phyloP scores from a whole-genome alignment of 2,113 vertebrate species.

The Melanocharis versteri region DNA sequence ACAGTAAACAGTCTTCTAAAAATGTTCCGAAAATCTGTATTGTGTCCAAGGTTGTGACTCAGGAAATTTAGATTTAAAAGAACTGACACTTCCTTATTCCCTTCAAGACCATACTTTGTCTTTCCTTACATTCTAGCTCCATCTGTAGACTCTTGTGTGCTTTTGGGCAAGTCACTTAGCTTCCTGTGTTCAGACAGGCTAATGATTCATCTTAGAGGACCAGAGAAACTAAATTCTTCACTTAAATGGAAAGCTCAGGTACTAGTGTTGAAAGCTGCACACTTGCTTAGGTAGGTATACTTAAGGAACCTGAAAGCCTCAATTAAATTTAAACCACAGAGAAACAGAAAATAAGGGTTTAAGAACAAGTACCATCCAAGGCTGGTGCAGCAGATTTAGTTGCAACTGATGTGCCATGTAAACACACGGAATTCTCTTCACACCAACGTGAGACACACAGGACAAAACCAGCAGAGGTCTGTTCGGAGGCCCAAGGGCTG shows the following conservation, averaged over 20 bases:
- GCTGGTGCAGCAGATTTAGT: constrained; percentile 76
- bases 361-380: constrained; percentile 86
- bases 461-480: constrained; percentile 89
- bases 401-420: constrained; percentile 84
- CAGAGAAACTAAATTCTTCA: not conserved
- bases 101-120: not conserved
- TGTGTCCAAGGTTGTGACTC: not conserved
- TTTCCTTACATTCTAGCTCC: not conserved
- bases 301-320: not conserved
- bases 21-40: not conserved
- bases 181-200: not conserved
- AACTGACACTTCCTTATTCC: not conserved
- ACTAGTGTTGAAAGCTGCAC: not conserved
- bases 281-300: not conserved
- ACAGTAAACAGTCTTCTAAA: not conserved
- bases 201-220: not conserved
- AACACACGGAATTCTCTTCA: constrained; percentile 79
- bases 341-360: not conserved
- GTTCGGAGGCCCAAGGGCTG: constrained; percentile 64
- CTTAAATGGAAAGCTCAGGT: not conserved
- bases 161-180: not conserved
- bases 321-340: not conserved
- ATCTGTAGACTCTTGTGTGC: not conserved
- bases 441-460: constrained; percentile 76
- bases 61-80: not conserved